Evolutionary conservation across 2,888 invertebrate genomes (phyloP).

Genomic region (Leptinotarsa tumamoca): DNA sequence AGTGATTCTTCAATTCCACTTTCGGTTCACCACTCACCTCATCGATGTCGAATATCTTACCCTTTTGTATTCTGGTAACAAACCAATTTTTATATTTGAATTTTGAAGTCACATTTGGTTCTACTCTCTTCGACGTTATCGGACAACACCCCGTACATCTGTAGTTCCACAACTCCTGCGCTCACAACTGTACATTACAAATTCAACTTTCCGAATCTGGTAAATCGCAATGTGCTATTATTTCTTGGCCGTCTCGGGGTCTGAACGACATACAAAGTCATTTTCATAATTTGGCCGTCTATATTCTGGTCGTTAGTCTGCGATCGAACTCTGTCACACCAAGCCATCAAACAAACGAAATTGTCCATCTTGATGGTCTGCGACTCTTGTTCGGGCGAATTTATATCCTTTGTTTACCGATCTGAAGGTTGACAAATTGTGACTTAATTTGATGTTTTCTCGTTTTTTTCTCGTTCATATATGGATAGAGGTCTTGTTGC

Average conservation of each 20-base stretch:
- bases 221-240: conserved; percentile 46
- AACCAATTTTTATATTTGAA: no score
- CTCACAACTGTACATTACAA: conserved; percentile 9
- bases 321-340: conserved; percentile 69
- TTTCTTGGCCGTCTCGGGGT: conserved; percentile 52
- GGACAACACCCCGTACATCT: neutral
- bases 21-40: no score
- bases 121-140: neutral
- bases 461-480: conserved; percentile 23
- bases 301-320: conserved; percentile 70
- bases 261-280: conserved; percentile 67
- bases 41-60: no score
- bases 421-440: conserved; percentile 40
- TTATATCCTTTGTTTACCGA: conserved; percentile 37
- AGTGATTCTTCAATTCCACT: no score
- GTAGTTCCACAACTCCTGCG: neutral
- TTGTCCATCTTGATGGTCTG: conserved; percentile 54
- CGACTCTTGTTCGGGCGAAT: conserved; percentile 36
- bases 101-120: no score
- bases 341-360: conserved; percentile 64
- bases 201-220: conserved; percentile 23
- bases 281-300: conserved; percentile 74
- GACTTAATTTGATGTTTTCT: conserved; percentile 39
- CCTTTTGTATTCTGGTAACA: no score
- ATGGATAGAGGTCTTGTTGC: conserved; percentile 21